phyloP scores from a whole-genome alignment of 1,140 invertebrate species.

The Drosophila ercepeae region DNA sequence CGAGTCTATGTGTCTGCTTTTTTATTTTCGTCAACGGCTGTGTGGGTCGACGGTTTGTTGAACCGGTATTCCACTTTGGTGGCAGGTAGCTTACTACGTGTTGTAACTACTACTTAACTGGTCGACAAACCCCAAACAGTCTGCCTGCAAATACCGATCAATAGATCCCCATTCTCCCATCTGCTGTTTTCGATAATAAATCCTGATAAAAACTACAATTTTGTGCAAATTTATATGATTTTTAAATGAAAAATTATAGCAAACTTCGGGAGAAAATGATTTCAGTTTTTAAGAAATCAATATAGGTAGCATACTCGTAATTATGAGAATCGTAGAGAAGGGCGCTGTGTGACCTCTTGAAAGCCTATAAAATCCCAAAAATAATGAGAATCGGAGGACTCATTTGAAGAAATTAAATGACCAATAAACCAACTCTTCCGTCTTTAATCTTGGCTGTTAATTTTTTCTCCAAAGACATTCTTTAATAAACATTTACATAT shows the following conservation, averaged over 20 bases:
- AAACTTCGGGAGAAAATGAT: no score
- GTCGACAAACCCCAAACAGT: constrained; percentile 15
- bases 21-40: constrained; percentile 9
- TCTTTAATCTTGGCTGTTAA: no score
- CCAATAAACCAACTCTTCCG: no score
- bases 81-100: constrained; percentile 38
- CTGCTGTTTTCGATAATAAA: constrained; percentile 10
- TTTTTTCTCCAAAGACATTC: not conserved
- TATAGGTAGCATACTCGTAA: no score
- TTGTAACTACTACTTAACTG: constrained; percentile 51
- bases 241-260: not conserved
- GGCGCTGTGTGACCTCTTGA: no score
- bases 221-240: constrained; percentile 1
- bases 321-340: no score
- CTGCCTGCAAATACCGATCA: constrained; percentile 11
- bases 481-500: constrained; percentile 2
- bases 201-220: constrained; percentile 23
- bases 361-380: no score
- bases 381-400: not conserved
- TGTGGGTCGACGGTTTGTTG: constrained; percentile 47
- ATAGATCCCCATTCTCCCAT: constrained; percentile 13
- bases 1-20: constrained; percentile 17
- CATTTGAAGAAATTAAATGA: not conserved
- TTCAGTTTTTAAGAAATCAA: no score
- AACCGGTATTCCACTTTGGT: constrained; percentile 67